Conservation (phyloP, 1,140 invertebrate species). For the Armadillidium nasatum region DNA sequence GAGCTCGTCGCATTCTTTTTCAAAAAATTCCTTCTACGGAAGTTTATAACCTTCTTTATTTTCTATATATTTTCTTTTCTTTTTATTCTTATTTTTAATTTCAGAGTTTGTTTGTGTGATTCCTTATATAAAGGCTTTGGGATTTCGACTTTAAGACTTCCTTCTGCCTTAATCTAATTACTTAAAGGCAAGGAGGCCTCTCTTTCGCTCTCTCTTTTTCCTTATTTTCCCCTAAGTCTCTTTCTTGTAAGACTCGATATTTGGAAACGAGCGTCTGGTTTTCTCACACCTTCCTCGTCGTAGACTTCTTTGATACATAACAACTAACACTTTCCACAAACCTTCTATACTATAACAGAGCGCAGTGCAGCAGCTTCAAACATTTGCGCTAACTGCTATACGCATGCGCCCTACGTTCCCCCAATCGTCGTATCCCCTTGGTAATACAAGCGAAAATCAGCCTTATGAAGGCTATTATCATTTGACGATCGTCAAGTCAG, state of each 20-base stretch:
- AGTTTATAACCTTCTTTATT: background rate
- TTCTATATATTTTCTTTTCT: background rate
- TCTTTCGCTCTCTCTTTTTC: background rate
- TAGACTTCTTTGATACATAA: too few relatives aligned
- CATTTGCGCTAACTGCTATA: slow-evolving; percentile 42
- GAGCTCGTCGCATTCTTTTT: background rate
- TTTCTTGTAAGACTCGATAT: too few relatives aligned
- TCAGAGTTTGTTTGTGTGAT: too few relatives aligned
- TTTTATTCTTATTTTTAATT: too few relatives aligned
- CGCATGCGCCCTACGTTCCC: slow-evolving; percentile 37
- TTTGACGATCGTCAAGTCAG: slow-evolving; percentile 46
- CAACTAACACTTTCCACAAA: background rate
- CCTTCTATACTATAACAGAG: background rate
- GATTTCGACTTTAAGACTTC: background rate
- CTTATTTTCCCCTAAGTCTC: too few relatives aligned
- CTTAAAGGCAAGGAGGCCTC: background rate
- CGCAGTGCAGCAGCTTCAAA: slow-evolving; percentile 36
- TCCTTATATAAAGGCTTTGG: too few relatives aligned
- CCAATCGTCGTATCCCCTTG: slow-evolving; percentile 38
- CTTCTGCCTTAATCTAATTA: background rate
- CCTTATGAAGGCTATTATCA: slow-evolving; percentile 45
- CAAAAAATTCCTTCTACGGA: background rate
- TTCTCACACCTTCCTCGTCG: too few relatives aligned
- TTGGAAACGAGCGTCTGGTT: too few relatives aligned
- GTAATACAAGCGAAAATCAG: slow-evolving; percentile 40